These are phyloP conservation scores for Sinhomidia bicolor DNA, from an alignment of 2,888 invertebrate genomes.

Conservation along the genomic window DNA sequence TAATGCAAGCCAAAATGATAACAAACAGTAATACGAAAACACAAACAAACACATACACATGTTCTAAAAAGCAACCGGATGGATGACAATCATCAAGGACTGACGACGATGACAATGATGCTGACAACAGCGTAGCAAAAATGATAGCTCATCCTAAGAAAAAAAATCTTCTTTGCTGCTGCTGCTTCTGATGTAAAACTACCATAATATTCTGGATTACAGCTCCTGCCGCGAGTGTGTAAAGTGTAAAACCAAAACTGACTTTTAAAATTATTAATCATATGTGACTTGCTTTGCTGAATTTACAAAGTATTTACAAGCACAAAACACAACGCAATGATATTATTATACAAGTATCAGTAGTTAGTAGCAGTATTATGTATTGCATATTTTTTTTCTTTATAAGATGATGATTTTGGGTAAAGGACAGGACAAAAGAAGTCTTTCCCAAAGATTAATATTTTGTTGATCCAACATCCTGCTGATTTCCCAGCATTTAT, in stretches of 20 bases:
- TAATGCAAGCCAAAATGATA: not conserved
- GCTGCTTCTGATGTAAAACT: not conserved
- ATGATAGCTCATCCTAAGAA: conserved; percentile 11
- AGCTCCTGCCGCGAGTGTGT: conserved; percentile 71
- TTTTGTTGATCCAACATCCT: conserved; percentile 79
- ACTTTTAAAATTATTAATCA: conserved; percentile 32
- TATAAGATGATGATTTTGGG: conserved; percentile 28
- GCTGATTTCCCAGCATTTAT: conserved; percentile 78
- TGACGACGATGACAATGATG: conserved; percentile 22
- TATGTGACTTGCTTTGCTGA: conserved; percentile 51
- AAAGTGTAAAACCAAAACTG: conserved; percentile 68
- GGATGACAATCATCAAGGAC: conserved; percentile 62
- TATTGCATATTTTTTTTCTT: conserved; percentile 11
- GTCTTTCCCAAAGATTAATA: conserved; percentile 78
- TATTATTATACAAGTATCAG: too few relatives aligned
- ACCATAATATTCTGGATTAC: conserved; percentile 66
- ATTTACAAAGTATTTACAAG: not conserved
- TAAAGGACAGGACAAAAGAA: conserved; percentile 72
- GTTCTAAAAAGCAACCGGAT: too few relatives aligned
- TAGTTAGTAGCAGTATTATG: too few relatives aligned
- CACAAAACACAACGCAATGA: not conserved
- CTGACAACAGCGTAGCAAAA: conserved; percentile 28
- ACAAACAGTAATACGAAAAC: conserved; percentile 39
- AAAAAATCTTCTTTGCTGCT: conserved; percentile 45
- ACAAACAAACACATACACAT: conserved; percentile 22